Evolutionary conservation across 2,113 vertebrate genomes (phyloP).

Genomic region (Rhea pennata): DNA sequence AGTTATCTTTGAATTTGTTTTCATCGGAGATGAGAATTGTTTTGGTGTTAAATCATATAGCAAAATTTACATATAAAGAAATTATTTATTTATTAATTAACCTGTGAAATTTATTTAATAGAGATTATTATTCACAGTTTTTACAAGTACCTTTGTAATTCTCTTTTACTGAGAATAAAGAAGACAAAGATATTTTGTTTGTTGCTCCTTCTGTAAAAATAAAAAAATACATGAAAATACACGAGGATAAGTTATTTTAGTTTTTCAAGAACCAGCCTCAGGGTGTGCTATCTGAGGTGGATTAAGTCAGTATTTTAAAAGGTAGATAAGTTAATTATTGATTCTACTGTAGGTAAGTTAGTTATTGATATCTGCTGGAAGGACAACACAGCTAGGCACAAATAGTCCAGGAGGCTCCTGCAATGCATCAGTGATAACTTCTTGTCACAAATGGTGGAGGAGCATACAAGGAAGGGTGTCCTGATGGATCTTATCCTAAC

Average conservation of each 20-base stretch:
- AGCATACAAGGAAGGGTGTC: no score
- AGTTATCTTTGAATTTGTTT: neutral
- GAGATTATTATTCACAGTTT: neutral
- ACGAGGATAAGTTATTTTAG: neutral
- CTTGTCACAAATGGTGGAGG: no score
- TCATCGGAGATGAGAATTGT: no score
- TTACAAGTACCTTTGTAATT: neutral
- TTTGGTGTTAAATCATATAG: no score
- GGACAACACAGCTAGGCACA: no score
- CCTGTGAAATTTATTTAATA: neutral
- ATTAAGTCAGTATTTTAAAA: neutral
- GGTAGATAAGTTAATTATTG: neutral
- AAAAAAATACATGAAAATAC: neutral
- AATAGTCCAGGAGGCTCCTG: no score
- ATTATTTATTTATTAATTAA: neutral
- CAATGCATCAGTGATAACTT: no score
- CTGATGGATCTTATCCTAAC: no score
- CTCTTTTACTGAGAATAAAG: neutral
- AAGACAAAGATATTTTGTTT: neutral
- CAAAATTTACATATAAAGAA: no score
- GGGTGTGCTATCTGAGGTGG: neutral
- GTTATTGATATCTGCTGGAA: no score
- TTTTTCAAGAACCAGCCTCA: neutral
- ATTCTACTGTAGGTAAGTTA: no score
- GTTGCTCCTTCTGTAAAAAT: neutral